Evolutionary conservation across 1,140 invertebrate species (phyloP), one percentile per base, ranked within the genome.

Genomic region (Penaeus chinensis): DNA sequence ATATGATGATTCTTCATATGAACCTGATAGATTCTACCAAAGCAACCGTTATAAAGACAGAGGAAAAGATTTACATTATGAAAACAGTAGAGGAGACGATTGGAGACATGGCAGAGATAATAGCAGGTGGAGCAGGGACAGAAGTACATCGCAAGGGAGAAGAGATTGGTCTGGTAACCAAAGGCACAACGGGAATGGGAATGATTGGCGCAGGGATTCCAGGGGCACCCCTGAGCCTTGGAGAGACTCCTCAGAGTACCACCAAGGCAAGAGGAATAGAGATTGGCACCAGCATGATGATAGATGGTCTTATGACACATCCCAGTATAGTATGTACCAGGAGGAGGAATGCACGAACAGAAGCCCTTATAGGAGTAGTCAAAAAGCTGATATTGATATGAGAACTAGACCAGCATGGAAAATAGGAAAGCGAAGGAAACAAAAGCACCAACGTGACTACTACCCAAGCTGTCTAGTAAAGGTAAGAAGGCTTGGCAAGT

Each of bases 401-500:
- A 85, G 32, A 13, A 27, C 62, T 32, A 69, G 5, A 27, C 84
- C 84, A 27, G 62, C 47, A 19, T 85, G 84, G 84, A 85, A 85
- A 32, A 85, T 22, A 24, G 79, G 65, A 54, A 22, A 77, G n/a
- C 32, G 76, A 24, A 79, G 84, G 27, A 54, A 76, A 24, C 60
- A 69, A 47, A 79, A 61, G 20, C 16, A 37, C n/a, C 27, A 37
- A 22, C 63, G 63, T 18, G 77, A 80, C 10, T 19, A 16, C 16
- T 85, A 80, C 22, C 84, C 84, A 61, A 85, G 84, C 66, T 65
- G n/a, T 19, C 24, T 85, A 2, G 84, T 85, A 18, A 85, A 63
- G 63, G 84, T 85, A 63, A 69, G 84, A 79, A 13, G 16, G 32
- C 37, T 66, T 27, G 19, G 18, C 54, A 19, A n/a, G 22, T 13